phyloP scores from a whole-genome alignment of 2,888 invertebrate genomes.

The Labia minor region DNA sequence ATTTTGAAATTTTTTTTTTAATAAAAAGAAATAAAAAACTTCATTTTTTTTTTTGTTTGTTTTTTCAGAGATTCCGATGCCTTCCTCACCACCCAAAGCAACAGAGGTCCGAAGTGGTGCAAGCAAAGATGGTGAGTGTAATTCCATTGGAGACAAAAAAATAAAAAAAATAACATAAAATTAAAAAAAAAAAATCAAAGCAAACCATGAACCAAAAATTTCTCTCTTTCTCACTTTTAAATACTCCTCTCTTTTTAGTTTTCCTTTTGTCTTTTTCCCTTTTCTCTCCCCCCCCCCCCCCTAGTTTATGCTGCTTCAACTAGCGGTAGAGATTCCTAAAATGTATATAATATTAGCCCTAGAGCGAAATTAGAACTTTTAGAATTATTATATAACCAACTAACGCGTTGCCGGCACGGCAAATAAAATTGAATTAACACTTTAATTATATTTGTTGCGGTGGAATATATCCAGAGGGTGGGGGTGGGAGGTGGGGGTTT shows the following conservation, averaged over 20 bases:
- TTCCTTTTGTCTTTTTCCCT: neutral
- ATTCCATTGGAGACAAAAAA: too few relatives aligned
- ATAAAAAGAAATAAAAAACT: too few relatives aligned
- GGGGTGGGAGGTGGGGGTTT: neutral
- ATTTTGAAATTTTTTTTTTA: too few relatives aligned
- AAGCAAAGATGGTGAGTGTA: constrained; percentile 55
- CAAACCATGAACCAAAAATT: neutral
- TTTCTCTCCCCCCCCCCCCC: too few relatives aligned
- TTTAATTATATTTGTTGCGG: constrained; percentile 13
- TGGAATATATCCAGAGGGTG: neutral
- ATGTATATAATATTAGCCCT: constrained; percentile 5
- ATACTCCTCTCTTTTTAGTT: neutral
- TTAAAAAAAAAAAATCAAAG: too few relatives aligned
- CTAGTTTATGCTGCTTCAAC: neutral
- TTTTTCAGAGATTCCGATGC: constrained; percentile 74
- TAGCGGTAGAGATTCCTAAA: neutral
- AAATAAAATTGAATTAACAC: constrained; percentile 13
- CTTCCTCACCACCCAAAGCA: constrained; percentile 72
- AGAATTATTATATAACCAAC: neutral
- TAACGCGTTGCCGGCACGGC: constrained; percentile 13
- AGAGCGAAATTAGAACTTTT: constrained; percentile 9
- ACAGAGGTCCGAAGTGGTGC: constrained; percentile 66
- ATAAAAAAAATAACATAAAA: too few relatives aligned
- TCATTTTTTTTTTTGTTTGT: constrained; percentile 26
- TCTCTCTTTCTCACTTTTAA: neutral